phyloP scores from a whole-genome alignment of 2,113 vertebrate genomes.

The Carassius auratus region DNA sequence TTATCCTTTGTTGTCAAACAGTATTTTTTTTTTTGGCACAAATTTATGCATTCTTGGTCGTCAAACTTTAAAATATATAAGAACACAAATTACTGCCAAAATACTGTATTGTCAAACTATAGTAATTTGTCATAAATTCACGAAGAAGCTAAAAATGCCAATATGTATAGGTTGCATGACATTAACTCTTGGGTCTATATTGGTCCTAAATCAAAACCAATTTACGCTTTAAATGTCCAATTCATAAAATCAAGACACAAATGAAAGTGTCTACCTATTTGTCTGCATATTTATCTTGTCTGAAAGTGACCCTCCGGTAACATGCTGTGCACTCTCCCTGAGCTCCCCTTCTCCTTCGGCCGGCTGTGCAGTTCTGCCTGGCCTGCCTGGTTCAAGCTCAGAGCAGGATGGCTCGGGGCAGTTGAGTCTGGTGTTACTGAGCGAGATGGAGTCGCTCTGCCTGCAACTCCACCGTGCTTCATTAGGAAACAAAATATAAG shows the following conservation, averaged over 20 bases:
- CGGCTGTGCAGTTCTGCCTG: constrained; percentile 44
- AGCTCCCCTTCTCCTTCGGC: constrained; percentile 18
- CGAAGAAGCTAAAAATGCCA: not conserved
- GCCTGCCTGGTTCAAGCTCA: constrained; percentile 34
- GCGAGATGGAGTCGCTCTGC: constrained; percentile 67
- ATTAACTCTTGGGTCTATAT: not conserved
- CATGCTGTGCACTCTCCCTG: not conserved
- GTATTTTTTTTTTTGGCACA: not conserved
- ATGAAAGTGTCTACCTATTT: constrained; percentile 4
- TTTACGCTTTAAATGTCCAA: constrained; percentile 7
- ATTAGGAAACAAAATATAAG: constrained; percentile 99
- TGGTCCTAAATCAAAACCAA: not conserved
- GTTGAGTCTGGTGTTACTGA: constrained; percentile 50
- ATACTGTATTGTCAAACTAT: not conserved
- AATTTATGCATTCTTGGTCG: not conserved
- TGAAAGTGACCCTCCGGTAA: constrained; percentile 57
- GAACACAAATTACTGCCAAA: no score
- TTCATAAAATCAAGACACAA: constrained; percentile 45
- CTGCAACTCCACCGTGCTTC: constrained; percentile 88
- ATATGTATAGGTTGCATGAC: not conserved
- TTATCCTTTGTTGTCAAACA: not conserved
- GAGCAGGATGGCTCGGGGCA: constrained; percentile 68
- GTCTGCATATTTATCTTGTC: constrained; percentile 22
- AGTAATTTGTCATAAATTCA: not conserved
- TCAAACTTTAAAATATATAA: not conserved